A percentile compares a stretch with the other conserved stretches of the same genome.
phyloP scores from a whole-genome alignment of 2,113 vertebrate species.

The Aegotheles bennettii region DNA sequence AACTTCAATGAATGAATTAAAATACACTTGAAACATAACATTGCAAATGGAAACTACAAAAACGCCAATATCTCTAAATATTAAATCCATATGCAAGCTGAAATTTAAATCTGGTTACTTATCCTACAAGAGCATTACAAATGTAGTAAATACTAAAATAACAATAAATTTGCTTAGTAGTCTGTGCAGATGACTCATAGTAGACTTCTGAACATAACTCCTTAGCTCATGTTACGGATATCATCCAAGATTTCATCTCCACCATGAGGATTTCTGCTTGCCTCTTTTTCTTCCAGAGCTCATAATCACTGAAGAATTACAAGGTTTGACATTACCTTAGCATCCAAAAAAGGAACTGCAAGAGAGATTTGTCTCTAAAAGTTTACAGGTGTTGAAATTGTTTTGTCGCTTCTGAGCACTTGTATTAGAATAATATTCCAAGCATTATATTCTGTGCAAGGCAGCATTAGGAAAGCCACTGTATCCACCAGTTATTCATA shows the following conservation, averaged over 20 bases:
- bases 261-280: not conserved
- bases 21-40: not conserved
- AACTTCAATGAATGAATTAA: not conserved
- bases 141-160: constrained; percentile 40
- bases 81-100: not conserved
- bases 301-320: constrained; percentile 18
- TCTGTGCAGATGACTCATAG: constrained; percentile 35
- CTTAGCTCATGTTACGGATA: not conserved
- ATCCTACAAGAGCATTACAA: not conserved
- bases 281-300: not conserved
- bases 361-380: not conserved
- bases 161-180: constrained; percentile 36
- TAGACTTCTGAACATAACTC: constrained; percentile 13
- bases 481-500: not conserved
- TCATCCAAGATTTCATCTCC: not conserved
- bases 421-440: not conserved
- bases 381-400: not conserved
- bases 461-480: not conserved
- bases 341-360: not conserved
- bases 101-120: constrained; percentile 23
- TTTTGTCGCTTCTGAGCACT: not conserved
- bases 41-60: not conserved
- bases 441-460: not conserved
- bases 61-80: not conserved
- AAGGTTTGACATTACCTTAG: not conserved